A percentile compares a stretch with the other conserved stretches of the same genome.
phyloP scores from a whole-genome alignment of 2,888 invertebrate species.

The Drosophila eohydei region DNA sequence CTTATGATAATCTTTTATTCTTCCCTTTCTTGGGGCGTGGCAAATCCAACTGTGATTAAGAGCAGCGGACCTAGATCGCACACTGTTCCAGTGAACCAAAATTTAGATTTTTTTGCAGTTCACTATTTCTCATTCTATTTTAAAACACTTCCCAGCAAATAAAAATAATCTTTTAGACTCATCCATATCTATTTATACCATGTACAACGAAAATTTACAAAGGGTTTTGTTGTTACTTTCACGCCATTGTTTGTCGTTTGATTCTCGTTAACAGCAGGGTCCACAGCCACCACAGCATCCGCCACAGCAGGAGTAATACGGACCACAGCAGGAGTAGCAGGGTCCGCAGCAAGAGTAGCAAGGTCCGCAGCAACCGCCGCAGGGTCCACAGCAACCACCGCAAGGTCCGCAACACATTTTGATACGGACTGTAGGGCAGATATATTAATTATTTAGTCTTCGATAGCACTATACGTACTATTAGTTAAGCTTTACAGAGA shows the following conservation, averaged over 20 bases:
- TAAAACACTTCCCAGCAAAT: no score
- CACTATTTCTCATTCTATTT: no score
- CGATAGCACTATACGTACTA: not conserved
- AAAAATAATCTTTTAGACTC: no score
- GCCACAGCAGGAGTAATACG: constrained; percentile 1
- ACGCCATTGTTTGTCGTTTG: not conserved
- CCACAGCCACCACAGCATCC: constrained; percentile 3
- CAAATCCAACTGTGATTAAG: no score
- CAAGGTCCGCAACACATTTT: constrained; percentile 17
- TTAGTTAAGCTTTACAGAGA: not conserved
- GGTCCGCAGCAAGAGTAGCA: constrained; percentile 7
- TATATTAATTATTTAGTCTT: no score
- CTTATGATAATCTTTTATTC: no score
- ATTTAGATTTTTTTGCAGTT: no score
- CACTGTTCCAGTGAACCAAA: no score
- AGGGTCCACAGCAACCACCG: constrained; percentile 4
- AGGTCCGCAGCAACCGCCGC: not conserved
- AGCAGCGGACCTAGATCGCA: no score
- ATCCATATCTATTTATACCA: no score
- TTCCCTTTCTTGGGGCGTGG: no score
- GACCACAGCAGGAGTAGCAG: constrained; percentile 9
- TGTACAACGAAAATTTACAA: not conserved
- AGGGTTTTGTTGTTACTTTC: not conserved
- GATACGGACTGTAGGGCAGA: not conserved
- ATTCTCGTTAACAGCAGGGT: not conserved